Base-by-base conservation (phyloP, 2,797 vertebrate species). In the Chelon labrosus region DNA sequence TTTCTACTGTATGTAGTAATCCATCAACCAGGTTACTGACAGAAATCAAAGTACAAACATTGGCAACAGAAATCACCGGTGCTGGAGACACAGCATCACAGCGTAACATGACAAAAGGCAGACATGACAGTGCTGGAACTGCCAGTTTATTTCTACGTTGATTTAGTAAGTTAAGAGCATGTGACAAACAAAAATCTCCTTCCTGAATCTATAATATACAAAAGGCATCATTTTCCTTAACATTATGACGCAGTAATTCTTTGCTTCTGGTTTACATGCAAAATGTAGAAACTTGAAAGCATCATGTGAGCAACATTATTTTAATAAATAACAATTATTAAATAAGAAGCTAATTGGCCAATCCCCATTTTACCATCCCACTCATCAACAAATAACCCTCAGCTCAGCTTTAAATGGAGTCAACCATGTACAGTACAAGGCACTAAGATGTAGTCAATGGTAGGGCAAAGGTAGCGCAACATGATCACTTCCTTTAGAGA, bases 51-150 rank as follows among this genome's bases (percentile, higher is more conserved):
- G 56, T 57, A 51, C 50, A 77, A 79, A 85, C 71, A 82, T 82
- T 37, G 77, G 85, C 70, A 83, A 85, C 79, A 86, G 52, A 60
- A 65, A 79, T 61, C 74, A 70, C 60, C 63, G 60, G 58, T 70
- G 69, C 47, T 53, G 76, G 53, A 82, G 82, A 90, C 57, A 78
- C 56, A 85, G 66, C 72, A 84, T 46, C 69, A 81, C 82, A 74
- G 79, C 61, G 83, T 17, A 35, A 80, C 50, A 65, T 65, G 55
- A 87, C 63, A 79, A 76, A 79, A 78, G 1, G 66, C 37, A 52
- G 63, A 78, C 42, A 7, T 72, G 35, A 52, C 73, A 66, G 62
- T 13, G 10, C 39, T 65, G 38, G 47, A 75, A 75, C 85, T 61
- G 72, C 87, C 86, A 46, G 4, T 75, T 72, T 75, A 75, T 67